Evolutionary conservation across 2,113 vertebrate genomes (phyloP).

Genomic region (Nerophis ophidion): DNA sequence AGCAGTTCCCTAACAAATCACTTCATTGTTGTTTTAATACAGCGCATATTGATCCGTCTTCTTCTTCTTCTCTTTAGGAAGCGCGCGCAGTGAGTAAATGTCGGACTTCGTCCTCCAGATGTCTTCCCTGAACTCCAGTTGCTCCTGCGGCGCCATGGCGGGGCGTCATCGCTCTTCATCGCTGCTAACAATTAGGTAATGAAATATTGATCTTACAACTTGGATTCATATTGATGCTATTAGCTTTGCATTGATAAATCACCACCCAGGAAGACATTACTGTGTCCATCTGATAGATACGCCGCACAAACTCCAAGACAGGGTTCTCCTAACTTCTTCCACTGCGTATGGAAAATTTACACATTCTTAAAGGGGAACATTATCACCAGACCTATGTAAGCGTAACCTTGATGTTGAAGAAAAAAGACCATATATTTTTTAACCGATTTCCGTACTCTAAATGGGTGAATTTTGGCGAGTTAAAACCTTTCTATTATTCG

Average conservation of each 20-base stretch:
- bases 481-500: too few relatives aligned
- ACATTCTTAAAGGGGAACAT: too few relatives aligned
- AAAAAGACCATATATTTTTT: too few relatives aligned
- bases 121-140: slow-evolving; percentile 98
- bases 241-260: slow-evolving; percentile 99
- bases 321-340: background rate
- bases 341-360: too few relatives aligned
- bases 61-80: slow-evolving; percentile 6
- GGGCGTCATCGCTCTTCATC: slow-evolving; percentile 97
- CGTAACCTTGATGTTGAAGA: too few relatives aligned
- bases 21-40: slow-evolving; percentile 31
- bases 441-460: too few relatives aligned
- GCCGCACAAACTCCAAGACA: slow-evolving; percentile 7
- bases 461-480: too few relatives aligned
- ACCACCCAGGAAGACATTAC: slow-evolving; percentile 78
- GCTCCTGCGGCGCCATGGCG: slow-evolving; percentile 85
- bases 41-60: slow-evolving; percentile 22
- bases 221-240: slow-evolving; percentile 99
- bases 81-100: slow-evolving; percentile 16
- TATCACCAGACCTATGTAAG: too few relatives aligned
- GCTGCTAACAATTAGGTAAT: slow-evolving; percentile 99
- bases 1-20: slow-evolving; percentile 30
- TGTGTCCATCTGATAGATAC: slow-evolving; percentile 99
- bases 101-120: slow-evolving; percentile 85
- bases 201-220: slow-evolving; percentile 99